Conservation (phyloP, 2,113 vertebrate species). For the Barnardius zonarius region DNA sequence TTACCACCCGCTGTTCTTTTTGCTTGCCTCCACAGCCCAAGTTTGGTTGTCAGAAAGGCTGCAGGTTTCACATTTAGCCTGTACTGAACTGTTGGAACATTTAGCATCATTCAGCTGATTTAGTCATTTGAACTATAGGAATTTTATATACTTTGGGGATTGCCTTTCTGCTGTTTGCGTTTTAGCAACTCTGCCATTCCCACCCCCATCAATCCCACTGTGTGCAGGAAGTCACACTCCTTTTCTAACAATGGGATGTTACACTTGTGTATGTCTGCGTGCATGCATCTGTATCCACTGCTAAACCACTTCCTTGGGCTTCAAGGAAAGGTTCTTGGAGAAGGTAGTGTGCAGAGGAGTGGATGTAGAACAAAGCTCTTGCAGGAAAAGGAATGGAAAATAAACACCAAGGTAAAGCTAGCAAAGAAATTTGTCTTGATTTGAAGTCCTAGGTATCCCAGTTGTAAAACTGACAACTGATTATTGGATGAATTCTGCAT, state of each 20-base stretch:
- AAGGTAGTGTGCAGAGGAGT: neutral
- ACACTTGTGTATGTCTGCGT: neutral
- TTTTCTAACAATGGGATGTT: neutral
- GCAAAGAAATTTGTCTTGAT: neutral
- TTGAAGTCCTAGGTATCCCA: neutral
- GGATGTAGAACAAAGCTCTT: neutral
- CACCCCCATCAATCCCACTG: neutral
- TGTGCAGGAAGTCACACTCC: constrained; percentile 27
- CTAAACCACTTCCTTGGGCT: constrained; percentile 39
- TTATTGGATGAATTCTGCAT: neutral
- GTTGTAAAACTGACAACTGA: neutral
- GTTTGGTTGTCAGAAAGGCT: neutral
- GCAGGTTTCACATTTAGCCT: neutral
- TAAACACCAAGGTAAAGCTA: neutral
- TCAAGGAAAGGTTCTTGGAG: neutral
- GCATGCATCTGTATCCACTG: neutral
- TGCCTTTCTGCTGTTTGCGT: neutral
- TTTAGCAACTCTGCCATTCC: neutral
- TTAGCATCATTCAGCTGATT: neutral
- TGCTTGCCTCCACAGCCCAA: neutral
- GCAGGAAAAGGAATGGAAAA: neutral
- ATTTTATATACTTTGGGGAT: neutral
- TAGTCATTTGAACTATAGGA: neutral
- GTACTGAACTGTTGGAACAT: neutral
- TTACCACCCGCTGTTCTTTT: neutral